Evolutionary conservation across 2,113 vertebrate genomes (phyloP).

Genomic region (Oxygymnocypris stewartii): DNA sequence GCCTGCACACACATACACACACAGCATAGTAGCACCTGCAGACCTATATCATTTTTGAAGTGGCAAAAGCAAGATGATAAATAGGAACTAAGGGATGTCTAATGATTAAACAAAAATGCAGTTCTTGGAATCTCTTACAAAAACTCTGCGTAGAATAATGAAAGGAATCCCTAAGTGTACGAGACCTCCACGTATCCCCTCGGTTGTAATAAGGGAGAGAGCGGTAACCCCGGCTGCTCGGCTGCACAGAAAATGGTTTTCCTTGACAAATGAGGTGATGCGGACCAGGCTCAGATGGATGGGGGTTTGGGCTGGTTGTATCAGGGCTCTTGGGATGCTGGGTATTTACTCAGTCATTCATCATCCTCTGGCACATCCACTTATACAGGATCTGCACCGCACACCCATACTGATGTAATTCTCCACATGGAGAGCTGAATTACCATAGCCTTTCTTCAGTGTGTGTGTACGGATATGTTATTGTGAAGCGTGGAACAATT

Average conservation of each 20-base stretch:
- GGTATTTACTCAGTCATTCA: conserved; percentile 71
- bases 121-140: conserved; percentile 16
- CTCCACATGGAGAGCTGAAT: conserved; percentile 58
- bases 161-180: conserved; percentile 17
- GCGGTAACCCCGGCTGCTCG: conserved; percentile 60
- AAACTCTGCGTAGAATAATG: conserved; percentile 23
- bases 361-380: conserved; percentile 71
- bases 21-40: background rate
- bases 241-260: conserved; percentile 66
- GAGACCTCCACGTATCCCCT: conserved; percentile 30
- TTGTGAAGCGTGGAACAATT: conserved; percentile 14
- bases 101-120: conserved; percentile 34
- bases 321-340: conserved; percentile 68
- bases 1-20: background rate
- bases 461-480: conserved; percentile 8
- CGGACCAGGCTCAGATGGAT: conserved; percentile 64
- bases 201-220: conserved; percentile 43
- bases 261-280: conserved; percentile 69
- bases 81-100: background rate
- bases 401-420: conserved; percentile 69
- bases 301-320: conserved; percentile 61
- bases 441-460: conserved; percentile 35
- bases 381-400: conserved; percentile 52
- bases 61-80: conserved; percentile 1
- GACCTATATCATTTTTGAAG: conserved; percentile 21